Evolutionary conservation across 2,888 invertebrate genomes (phyloP), one percentile per base, ranked within the genome.

Genomic region (Drosophila setosimentum): DNA sequence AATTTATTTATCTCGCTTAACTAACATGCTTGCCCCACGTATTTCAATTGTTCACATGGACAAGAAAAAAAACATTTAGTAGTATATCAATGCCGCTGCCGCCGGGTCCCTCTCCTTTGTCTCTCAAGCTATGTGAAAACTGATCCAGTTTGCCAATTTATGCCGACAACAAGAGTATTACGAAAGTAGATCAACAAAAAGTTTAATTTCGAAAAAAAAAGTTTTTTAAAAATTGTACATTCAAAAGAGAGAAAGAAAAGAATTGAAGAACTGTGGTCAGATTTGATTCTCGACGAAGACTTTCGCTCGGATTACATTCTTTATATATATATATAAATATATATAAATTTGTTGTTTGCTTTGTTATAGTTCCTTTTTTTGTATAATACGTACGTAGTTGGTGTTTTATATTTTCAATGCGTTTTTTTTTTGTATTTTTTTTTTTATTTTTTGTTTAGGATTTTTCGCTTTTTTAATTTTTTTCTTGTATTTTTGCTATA

Each of bases 301-400:
- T 59, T 70, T 54, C 62, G 40, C 60, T 53, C 67, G 66, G 57
- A 61, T 77, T 73, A 78, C 63, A 68, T 54, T 40, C 30, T 30
- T 59, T 27, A 2, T 21, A 27, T 45, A 61, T 6, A 3, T 21
- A 42, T 32, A 30, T 35, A 40, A n/a, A 58, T 73, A 53, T 80
- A 49, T 69, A 65, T 62, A 67, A 59, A 55, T 66, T 55, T 83
- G 61, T 72, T 69, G 64, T 67, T 67, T 65, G 59, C 42, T 51
- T 73, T 64, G 21, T 45, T 45, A 45, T 45, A 21, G 21, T 45
- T 82, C 54, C 37, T 69, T 63, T 48, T 30, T 49, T 45, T 40
- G 48, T 67, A 42, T 76, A 73, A 80, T 74, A 84, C 85, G 82
- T 84, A 83, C 80, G 48, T 83, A 84, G 83, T 84, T 83, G 87